These are phyloP conservation scores for Buceros bicornis DNA, from an alignment of 2,797 vertebrate genomes.

Conservation along the genomic window DNA sequence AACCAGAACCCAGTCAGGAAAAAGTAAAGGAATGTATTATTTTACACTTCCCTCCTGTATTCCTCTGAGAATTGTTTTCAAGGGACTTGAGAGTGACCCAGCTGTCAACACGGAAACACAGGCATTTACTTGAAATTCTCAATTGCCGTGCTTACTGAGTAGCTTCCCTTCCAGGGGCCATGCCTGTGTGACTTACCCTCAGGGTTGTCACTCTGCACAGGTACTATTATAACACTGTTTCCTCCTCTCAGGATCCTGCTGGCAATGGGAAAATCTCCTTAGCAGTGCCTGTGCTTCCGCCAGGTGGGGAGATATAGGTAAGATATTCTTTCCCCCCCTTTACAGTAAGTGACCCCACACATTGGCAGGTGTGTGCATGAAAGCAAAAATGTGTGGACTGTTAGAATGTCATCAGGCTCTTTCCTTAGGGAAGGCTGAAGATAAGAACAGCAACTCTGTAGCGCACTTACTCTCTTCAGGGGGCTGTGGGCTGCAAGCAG, in stretches of 20 bases:
- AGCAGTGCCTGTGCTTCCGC: not conserved
- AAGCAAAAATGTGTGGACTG: not conserved
- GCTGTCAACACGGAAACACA: not conserved
- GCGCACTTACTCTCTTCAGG: not conserved
- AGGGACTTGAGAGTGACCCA: not conserved
- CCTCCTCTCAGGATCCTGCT: not conserved
- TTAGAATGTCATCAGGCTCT: not conserved
- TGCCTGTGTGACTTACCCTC: not conserved
- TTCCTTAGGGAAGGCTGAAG: not conserved
- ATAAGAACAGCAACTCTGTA: not conserved
- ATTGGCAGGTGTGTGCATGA: not conserved
- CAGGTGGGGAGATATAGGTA: not conserved
- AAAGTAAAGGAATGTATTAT: not conserved
- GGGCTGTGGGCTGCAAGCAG: not conserved
- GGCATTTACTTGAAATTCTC: not conserved
- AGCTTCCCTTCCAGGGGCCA: not conserved
- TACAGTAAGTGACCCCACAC: not conserved
- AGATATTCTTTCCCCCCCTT: not conserved
- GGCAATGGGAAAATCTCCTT: not conserved
- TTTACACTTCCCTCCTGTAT: not conserved
- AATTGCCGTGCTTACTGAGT: accelerated
- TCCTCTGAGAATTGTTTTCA: not conserved
- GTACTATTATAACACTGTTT: not conserved
- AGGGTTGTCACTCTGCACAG: not conserved
- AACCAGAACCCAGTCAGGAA: not conserved